Conservation (phyloP, 2,888 invertebrate species). For the Ommatoiulus sabulosus region DNA sequence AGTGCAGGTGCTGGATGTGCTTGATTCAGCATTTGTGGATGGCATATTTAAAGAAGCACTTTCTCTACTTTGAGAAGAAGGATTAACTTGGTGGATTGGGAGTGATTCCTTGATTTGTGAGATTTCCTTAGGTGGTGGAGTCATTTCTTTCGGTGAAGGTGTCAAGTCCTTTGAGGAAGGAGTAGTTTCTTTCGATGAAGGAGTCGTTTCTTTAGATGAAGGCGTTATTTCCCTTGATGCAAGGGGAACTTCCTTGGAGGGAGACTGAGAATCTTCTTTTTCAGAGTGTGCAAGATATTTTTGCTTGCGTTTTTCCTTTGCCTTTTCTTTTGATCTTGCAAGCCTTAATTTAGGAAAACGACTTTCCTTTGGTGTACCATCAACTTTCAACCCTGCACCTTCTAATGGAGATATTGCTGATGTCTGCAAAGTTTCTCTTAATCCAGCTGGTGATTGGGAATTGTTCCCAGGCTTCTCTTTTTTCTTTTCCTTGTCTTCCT, state of each 20-base stretch:
- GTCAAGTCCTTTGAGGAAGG: background rate
- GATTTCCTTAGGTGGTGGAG: constrained; percentile 54
- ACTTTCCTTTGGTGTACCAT: constrained; percentile 62
- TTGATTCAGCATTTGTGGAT: background rate
- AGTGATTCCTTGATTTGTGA: constrained; percentile 56
- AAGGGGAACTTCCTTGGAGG: background rate
- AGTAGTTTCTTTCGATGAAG: background rate
- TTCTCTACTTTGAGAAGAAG: background rate
- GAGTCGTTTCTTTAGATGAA: constrained; percentile 29
- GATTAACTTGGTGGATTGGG: constrained; percentile 61
- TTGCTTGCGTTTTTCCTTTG: constrained; percentile 60
- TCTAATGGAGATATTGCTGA: constrained; percentile 61
- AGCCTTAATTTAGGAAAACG: constrained; percentile 61
- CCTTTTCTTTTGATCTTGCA: constrained; percentile 63
- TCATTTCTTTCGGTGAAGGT: background rate
- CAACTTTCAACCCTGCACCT: constrained; percentile 61
- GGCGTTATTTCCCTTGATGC: constrained; percentile 26
- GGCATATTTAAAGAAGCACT: background rate
- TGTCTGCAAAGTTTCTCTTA: background rate
- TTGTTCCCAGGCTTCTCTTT: constrained; percentile 59
- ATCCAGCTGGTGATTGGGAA: background rate
- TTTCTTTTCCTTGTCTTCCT: constrained; percentile 63
- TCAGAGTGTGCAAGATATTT: constrained; percentile 58
- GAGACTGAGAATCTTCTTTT: constrained; percentile 18
- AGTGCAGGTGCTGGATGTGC: background rate